Percentiles rank a stretch among this genome's conserved stretches.
Evolutionary conservation across 2,113 vertebrate species (phyloP).

Genomic region (Eretmochelys imbricata): DNA sequence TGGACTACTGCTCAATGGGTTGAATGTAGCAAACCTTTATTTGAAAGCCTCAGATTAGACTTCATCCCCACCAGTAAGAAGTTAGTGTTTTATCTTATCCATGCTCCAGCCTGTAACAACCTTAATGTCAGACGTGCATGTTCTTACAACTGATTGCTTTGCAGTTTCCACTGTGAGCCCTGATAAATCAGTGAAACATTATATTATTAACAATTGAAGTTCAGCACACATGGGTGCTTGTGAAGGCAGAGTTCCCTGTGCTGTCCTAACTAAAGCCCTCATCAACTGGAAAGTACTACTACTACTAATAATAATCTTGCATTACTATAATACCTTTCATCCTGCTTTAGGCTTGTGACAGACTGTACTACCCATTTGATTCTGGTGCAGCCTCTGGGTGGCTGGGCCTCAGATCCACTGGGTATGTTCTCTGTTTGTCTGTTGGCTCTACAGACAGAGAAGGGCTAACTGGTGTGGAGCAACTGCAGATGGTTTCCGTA

Average conservation of each 20-base stretch:
- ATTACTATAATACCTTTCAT: not conserved
- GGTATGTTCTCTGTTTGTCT: not conserved
- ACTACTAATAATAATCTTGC: not conserved
- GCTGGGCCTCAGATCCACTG: not conserved
- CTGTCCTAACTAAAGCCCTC: not conserved
- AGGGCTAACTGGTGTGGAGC: not conserved
- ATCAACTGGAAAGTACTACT: not conserved
- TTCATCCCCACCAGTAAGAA: not conserved
- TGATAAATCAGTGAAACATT: not conserved
- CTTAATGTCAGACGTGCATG: fast-evolving
- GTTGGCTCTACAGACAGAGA: not conserved
- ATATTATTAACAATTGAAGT: not conserved
- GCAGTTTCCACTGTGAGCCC: not conserved
- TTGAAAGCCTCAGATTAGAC: not conserved
- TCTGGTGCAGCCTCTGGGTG: not conserved
- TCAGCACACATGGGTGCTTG: not conserved
- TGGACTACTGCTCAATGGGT: not conserved
- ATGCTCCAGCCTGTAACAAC: not conserved
- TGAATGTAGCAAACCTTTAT: not conserved
- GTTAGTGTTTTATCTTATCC: not conserved
- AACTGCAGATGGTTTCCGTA: not conserved
- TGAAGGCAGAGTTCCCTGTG: not conserved
- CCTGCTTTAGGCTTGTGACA: not conserved
- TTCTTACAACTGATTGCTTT: not conserved
- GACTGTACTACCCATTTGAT: not conserved